These are phyloP conservation scores for Cephus spinipes DNA, from an alignment of 2,888 invertebrate species.

Conservation along the genomic window DNA sequence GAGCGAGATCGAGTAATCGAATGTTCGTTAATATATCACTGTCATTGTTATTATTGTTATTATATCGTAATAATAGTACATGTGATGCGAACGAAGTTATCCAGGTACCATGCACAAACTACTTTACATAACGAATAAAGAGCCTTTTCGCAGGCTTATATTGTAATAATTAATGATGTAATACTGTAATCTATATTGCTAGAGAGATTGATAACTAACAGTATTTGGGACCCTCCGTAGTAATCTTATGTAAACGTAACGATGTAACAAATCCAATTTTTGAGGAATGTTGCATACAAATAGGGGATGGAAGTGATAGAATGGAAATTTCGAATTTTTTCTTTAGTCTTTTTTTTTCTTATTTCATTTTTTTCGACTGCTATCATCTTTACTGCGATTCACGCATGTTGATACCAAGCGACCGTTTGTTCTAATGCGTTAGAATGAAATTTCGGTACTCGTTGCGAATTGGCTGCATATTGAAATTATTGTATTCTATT, in stretches of 20 bases:
- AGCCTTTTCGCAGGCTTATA: conserved; percentile 35
- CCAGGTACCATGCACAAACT: conserved; percentile 44
- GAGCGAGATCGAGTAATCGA: neutral
- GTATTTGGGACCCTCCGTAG: conserved; percentile 54
- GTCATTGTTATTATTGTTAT: conserved; percentile 5
- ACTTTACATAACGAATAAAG: conserved; percentile 28
- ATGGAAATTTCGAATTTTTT: neutral
- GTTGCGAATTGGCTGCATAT: neutral
- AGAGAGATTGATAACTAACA: conserved; percentile 26
- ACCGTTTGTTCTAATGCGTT: neutral
- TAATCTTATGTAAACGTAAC: conserved; percentile 11
- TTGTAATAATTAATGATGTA: conserved; percentile 20
- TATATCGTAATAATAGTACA: conserved; percentile 5
- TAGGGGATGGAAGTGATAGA: neutral
- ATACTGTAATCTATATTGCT: conserved; percentile 11
- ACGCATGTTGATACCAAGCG: neutral
- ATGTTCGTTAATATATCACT: conserved; percentile 5
- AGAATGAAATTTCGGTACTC: neutral
- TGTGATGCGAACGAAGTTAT: conserved; percentile 20
- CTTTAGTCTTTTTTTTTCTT: neutral
- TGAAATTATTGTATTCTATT: neutral
- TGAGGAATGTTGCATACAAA: neutral
- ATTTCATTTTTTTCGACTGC: neutral
- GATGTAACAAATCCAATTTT: neutral
- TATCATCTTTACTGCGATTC: neutral